Evolutionary conservation across 2,888 invertebrate species (phyloP).

Genomic region (Stenchaetothrips biformis): DNA sequence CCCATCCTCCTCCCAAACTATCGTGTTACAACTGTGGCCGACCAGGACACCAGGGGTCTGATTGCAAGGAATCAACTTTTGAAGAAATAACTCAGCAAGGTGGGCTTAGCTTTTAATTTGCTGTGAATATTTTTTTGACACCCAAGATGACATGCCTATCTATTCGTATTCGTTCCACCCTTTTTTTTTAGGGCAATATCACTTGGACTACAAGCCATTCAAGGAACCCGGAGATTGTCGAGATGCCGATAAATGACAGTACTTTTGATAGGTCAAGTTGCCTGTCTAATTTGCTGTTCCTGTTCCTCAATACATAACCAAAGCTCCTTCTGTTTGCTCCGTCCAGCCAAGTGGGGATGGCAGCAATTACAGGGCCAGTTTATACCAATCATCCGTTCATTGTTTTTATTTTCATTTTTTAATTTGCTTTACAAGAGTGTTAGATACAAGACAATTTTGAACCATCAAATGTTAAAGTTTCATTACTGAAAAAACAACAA

Average conservation of each 20-base stretch:
- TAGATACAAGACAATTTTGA: neutral
- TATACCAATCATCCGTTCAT: neutral
- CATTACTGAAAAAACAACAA: neutral
- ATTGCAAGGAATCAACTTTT: constrained; percentile 87
- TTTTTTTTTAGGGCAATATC: constrained; percentile 47
- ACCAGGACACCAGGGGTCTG: constrained; percentile 73
- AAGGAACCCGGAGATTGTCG: constrained; percentile 45
- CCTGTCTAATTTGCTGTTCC: neutral
- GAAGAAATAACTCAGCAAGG: constrained; percentile 72
- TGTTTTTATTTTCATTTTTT: constrained; percentile 5
- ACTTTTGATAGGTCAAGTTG: neutral
- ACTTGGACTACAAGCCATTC: constrained; percentile 47
- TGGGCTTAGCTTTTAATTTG: constrained; percentile 32
- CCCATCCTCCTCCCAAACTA: constrained; percentile 55
- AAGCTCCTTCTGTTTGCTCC: neutral
- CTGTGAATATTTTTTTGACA: neutral
- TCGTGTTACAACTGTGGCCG: constrained; percentile 93
- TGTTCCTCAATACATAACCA: neutral
- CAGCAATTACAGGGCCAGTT: neutral
- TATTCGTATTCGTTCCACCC: constrained; percentile 13
- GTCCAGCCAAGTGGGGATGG: neutral
- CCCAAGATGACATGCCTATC: neutral
- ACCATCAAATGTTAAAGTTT: neutral
- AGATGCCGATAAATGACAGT: neutral
- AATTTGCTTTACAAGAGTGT: neutral